Evolutionary conservation across 2,888 invertebrate species (phyloP).

Genomic region (Megamerina dolium): DNA sequence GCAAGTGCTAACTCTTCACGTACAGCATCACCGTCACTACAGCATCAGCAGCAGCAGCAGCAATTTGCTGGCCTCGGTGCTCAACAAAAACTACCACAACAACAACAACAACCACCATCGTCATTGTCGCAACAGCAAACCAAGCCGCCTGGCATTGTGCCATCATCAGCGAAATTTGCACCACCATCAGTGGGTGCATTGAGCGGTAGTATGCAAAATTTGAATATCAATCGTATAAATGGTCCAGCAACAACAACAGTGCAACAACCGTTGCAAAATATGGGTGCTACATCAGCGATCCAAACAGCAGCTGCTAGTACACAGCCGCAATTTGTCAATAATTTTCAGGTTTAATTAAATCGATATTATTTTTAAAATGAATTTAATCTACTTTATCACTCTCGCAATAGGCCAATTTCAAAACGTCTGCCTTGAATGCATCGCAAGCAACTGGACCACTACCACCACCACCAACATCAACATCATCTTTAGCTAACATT

Average conservation of each 20-base stretch:
- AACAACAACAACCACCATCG: slow-evolving; percentile 11
- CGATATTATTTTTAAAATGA: neutral
- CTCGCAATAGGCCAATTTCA: slow-evolving; percentile 24
- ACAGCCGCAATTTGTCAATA: slow-evolving; percentile 14
- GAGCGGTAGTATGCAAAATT: slow-evolving; percentile 30
- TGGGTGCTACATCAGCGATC: slow-evolving; percentile 5
- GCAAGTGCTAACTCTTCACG: slow-evolving; percentile 43
- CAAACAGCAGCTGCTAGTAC: slow-evolving; percentile 3
- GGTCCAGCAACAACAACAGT: slow-evolving; percentile 13
- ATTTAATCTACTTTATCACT: neutral
- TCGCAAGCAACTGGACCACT: slow-evolving; percentile 12
- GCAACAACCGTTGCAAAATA: slow-evolving; percentile 3
- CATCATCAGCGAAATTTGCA: neutral
- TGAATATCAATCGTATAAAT: slow-evolving; percentile 28
- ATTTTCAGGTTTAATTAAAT: slow-evolving; percentile 15
- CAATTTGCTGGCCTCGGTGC: slow-evolving; percentile 1
- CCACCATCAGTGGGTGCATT: slow-evolving; percentile 16
- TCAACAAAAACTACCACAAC: slow-evolving; percentile 2
- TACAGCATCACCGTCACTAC: slow-evolving; percentile 27
- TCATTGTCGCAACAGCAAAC: no score
- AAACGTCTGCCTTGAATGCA: slow-evolving; percentile 27
- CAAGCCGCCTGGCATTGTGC: slow-evolving; percentile 1
- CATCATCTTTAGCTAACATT: neutral
- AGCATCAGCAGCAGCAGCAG: slow-evolving; percentile 13
- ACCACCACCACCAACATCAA: slow-evolving; percentile 10